phyloP scores from a whole-genome alignment of 1,140 invertebrate genomes.

The Drosophila micromelanica region DNA sequence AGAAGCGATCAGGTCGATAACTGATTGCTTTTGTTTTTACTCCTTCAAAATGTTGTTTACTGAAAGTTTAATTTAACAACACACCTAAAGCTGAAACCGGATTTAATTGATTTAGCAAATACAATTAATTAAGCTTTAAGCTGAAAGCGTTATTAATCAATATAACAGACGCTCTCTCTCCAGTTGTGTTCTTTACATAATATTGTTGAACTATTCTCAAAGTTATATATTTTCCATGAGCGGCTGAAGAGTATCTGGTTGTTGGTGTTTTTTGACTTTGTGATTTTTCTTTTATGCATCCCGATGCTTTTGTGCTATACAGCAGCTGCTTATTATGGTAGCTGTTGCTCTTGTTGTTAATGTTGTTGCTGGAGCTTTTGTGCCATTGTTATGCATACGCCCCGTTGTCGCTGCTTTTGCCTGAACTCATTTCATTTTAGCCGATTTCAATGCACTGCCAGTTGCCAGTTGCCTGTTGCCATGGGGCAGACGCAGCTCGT shows the following conservation, averaged over 20 bases:
- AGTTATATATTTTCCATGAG: too few species aligned
- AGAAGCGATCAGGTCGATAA: background rate
- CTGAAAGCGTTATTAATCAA: background rate
- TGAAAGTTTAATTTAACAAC: background rate
- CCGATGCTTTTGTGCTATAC: constrained; percentile 52
- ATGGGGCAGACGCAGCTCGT: constrained; percentile 29
- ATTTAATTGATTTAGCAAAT: background rate
- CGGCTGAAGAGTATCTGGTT: constrained; percentile 31
- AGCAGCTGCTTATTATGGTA: constrained; percentile 62
- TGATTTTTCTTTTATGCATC: constrained; percentile 19
- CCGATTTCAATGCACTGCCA: background rate
- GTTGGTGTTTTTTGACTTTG: background rate
- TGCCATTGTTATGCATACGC: constrained; percentile 74
- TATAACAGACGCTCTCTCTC: background rate
- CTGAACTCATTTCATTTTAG: constrained; percentile 66
- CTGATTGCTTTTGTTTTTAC: background rate
- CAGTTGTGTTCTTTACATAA: background rate
- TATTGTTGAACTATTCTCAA: background rate
- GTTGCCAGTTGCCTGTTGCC: constrained; percentile 19
- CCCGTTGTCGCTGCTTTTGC: constrained; percentile 50
- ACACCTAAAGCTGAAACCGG: background rate
- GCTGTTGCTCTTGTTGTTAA: constrained; percentile 36
- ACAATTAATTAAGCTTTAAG: background rate
- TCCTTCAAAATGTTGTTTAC: background rate
- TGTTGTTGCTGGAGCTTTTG: constrained; percentile 33